Evolutionary conservation across 2,797 vertebrate genomes (phyloP).

Genomic region (Amblyopsis hoosieri): DNA sequence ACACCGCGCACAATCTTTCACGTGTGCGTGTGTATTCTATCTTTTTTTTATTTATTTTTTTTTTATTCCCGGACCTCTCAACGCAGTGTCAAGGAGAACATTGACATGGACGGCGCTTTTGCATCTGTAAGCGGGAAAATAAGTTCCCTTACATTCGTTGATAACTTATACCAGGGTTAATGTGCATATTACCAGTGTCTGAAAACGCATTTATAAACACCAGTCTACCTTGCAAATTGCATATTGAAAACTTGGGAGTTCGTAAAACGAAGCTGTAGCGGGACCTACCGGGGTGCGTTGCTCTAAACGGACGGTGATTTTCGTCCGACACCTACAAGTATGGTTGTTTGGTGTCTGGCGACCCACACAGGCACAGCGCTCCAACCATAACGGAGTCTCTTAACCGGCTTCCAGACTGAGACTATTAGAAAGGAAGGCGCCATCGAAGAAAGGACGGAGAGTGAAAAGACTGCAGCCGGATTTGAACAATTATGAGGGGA

Average conservation of each 20-base stretch:
- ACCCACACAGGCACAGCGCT: constrained; percentile 53
- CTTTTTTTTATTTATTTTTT: neutral
- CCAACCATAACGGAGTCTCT: constrained; percentile 52
- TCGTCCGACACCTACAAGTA: constrained; percentile 47
- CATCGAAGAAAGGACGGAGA: constrained; percentile 39
- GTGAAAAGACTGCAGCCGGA: constrained; percentile 45
- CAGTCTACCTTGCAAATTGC: constrained; percentile 26
- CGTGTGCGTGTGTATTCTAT: constrained; percentile 22
- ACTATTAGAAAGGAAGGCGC: constrained; percentile 30
- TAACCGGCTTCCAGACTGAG: constrained; percentile 41
- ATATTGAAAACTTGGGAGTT: constrained; percentile 60
- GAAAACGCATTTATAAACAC: neutral
- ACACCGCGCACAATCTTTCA: constrained; percentile 24
- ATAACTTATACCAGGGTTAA: neutral
- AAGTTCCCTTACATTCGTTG: neutral
- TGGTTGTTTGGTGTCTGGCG: constrained; percentile 53
- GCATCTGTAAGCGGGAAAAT: constrained; percentile 10
- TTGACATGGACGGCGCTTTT: constrained; percentile 21
- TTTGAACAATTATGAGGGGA: constrained; percentile 50
- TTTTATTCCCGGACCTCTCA: constrained; percentile 7
- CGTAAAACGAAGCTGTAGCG: constrained; percentile 23
- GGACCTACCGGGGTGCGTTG: constrained; percentile 50
- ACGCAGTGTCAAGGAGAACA: constrained; percentile 36
- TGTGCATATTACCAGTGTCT: constrained; percentile 9
- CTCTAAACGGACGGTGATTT: constrained; percentile 53